Percentiles rank a stretch among this genome's conserved stretches.
Evolutionary conservation across 2,797 vertebrate species (phyloP).

Genomic region (Chelon labrosus): DNA sequence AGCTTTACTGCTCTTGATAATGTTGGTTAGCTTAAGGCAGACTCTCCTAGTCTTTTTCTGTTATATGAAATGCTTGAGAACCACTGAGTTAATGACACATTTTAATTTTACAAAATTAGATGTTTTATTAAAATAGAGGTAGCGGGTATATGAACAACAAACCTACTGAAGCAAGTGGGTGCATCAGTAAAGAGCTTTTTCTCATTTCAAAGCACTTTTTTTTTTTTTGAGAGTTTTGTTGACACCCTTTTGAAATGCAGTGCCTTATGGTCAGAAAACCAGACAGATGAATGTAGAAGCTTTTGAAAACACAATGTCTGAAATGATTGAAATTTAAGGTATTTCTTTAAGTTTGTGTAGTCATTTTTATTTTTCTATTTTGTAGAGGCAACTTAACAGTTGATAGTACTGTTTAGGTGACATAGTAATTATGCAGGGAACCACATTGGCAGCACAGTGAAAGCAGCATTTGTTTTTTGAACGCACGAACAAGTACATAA

Average conservation of each 20-base stretch:
- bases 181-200: not conserved
- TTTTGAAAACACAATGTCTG: not conserved
- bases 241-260: not conserved
- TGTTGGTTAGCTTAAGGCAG: too few relatives aligned
- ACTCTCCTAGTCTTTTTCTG: too few relatives aligned
- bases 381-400: conserved; percentile 28
- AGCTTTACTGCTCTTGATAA: not conserved
- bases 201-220: conserved; percentile 26
- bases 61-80: not conserved
- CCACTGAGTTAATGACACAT: too few relatives aligned
- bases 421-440: conserved; percentile 8
- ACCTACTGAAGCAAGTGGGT: not conserved
- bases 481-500: not conserved
- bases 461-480: not conserved
- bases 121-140: not conserved
- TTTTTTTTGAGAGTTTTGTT: not conserved
- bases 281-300: conserved; percentile 22
- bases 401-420: not conserved
- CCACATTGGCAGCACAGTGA: conserved; percentile 13
- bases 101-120: not conserved
- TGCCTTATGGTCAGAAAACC: conserved; percentile 5
- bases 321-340: not conserved
- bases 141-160: not conserved
- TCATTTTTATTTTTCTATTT: conserved; percentile 2
- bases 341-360: not conserved